phyloP scores from a whole-genome alignment of 2,797 vertebrate species.

The Sorex maritimensis region DNA sequence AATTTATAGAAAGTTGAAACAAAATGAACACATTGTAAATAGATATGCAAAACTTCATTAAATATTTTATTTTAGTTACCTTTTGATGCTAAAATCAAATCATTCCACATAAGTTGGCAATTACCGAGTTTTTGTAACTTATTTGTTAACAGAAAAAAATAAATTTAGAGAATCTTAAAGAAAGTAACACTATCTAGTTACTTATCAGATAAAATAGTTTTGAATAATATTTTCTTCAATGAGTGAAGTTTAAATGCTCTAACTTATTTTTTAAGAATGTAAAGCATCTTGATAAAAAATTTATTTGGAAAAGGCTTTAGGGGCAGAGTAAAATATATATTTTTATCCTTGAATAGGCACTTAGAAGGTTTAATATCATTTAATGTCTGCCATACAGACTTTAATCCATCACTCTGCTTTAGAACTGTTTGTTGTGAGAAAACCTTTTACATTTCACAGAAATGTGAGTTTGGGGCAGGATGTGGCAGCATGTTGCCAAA shows the following conservation, averaged over 20 bases:
- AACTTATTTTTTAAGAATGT: not conserved
- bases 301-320: slow-evolving; percentile 13
- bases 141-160: not conserved
- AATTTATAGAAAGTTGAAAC: not conserved
- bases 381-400: slow-evolving; percentile 18
- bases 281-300: not conserved
- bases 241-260: not conserved
- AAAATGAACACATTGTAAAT: not conserved
- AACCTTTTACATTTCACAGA: slow-evolving; percentile 66
- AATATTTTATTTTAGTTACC: no score
- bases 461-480: slow-evolving; percentile 69
- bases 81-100: not conserved
- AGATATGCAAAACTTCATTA: not conserved
- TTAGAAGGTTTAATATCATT: slow-evolving; percentile 47
- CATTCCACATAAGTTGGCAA: not conserved
- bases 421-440: slow-evolving; percentile 15
- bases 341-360: slow-evolving; percentile 55
- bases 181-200: not conserved
- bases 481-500: slow-evolving; percentile 65
- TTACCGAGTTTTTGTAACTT: not conserved
- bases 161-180: not conserved
- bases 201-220: not conserved
- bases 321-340: not conserved
- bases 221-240: not conserved
- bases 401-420: slow-evolving; percentile 63